Evolutionary conservation across 2,113 vertebrate genomes (phyloP), one percentile per base, ranked within the genome.

Genomic region (Clarias gariepinus): DNA sequence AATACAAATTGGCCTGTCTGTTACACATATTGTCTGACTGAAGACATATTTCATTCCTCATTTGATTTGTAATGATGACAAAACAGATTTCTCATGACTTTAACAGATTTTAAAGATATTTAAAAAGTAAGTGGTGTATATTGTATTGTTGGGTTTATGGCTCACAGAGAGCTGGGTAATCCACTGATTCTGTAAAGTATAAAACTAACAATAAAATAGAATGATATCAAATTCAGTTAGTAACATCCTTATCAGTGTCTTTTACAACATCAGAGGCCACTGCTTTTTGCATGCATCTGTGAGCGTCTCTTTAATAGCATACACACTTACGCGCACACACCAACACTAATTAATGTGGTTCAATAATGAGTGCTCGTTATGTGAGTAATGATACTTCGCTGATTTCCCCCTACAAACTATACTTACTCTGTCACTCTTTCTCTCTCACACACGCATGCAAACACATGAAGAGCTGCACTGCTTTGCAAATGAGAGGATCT

Each of bases 391-490:
- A 85, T 85, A 85, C 71, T 78, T 52, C n/a, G 41, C n/a, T 78
- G 47, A 73, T 77, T 73, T 77, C 83, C 33, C 83, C 25, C 36
- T 58, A n/a, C 58, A 76, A 61, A 74, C 53, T 76, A 74, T 74
- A 63, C 21, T 74, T 47, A 74, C 73, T 76, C 30, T 52, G 4
- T 73, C 69, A 11, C n/a, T 68, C 61, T n/a, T 21, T 19, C 87
- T 87, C 87, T 87, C 81, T 68, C 89, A 85, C 84, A 87, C 58
- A 76, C 77, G 55, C 82, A 60, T 55, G 21, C 80, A 57, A 58
- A 76, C 58, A 68, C 41, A 81, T 77, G 64, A 21, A 77, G n/a
- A 60, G 5, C 28, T 21, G 16, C 8, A 63, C 57, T 52, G 36
- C 60, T 55, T 47, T 36, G 28, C 41, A 71, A 53, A 30, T 53